A percentile compares a stretch with the other conserved stretches of the same genome.
Evolutionary conservation across 92 coral and sea anemone species (phyloP).

Genomic region (Porites divaricata): DNA sequence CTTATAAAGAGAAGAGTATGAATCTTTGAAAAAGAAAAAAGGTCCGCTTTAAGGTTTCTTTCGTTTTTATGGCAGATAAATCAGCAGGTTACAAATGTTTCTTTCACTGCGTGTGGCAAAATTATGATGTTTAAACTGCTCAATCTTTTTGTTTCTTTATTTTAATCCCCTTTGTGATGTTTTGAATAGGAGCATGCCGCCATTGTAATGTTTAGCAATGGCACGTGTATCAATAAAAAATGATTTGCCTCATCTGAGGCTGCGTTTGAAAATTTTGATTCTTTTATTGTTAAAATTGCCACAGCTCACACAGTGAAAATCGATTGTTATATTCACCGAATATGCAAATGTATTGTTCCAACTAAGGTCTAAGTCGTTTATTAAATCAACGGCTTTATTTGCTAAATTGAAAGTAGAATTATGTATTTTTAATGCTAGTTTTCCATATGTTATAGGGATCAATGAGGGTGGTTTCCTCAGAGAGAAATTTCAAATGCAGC

Average conservation of each 20-base stretch:
- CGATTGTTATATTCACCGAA: not conserved
- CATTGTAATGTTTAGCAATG: conserved; percentile 14
- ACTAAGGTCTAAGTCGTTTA: not conserved
- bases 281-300: conserved; percentile 5
- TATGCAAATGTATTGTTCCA: not conserved
- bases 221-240: conserved; percentile 45
- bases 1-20: no score
- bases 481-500: conserved; percentile 60
- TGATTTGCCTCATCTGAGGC: not conserved
- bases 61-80: not conserved
- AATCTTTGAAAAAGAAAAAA: not conserved
- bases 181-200: conserved; percentile 26
- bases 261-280: not conserved
- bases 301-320: conserved; percentile 5
- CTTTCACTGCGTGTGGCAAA: conserved; percentile 12
- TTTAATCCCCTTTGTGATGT: not conserved
- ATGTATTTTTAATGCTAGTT: conserved; percentile 1
- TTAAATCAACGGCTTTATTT: not conserved
- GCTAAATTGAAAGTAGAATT: not conserved
- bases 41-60: no score
- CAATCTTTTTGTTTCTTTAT: not conserved
- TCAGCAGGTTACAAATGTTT: conserved; percentile 19
- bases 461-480: conserved; percentile 27
- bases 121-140: not conserved
- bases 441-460: not conserved